Evolutionary conservation across 2,797 vertebrate species (phyloP), one percentile per base, ranked within the genome.

Genomic region (Clamator glandarius): DNA sequence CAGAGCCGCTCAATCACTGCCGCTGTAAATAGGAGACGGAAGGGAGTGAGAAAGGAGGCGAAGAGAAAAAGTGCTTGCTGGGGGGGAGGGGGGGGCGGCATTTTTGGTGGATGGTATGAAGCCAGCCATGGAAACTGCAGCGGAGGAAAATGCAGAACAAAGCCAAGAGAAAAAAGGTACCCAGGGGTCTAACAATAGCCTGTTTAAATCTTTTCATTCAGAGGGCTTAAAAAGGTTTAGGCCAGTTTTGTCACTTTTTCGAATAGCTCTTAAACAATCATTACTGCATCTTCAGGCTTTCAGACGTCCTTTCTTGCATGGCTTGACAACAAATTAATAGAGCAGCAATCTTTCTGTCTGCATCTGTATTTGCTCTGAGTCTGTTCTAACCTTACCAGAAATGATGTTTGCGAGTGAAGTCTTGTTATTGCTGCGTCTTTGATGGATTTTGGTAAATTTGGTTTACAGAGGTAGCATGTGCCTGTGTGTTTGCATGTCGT

Each of bases 51-150:
- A 96, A 96, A 96, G 95, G 74, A 97, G 96, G 98, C 97, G 97
- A 97, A 98, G 97, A 98, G 98, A 98, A 97, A 96, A 95, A 98
- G 97, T 97, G 97, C 98, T 98, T 97, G 97, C 96, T 81, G 93
- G 96, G 97, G 95, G 89, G 96, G 87, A 97, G 97, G 96, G 96
- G 96, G 98, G 97, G 96, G 98, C 97, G 96, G 97, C 98, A 98
- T 99, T 99, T 98, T 98, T 98, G 98, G 98, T 98, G 98, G 98
- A 98, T 98, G 97, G 98, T 98, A 98, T 98, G 98, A 98, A 99
- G 98, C 97, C 98, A 98, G 98, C 98, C 98, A 99, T 99, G 99
- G 99, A 99, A 99, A 99, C 98, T 98, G 97, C 98, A 97, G 98
- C 98, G 92, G 98, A 99, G 96, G 98, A 98, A 98, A 98, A 98